A percentile compares a stretch with the other conserved stretches of the same genome.
These are phyloP conservation scores for Malurus leucopterus DNA, from an alignment of 2,797 vertebrate genomes.

Conservation along the genomic window DNA sequence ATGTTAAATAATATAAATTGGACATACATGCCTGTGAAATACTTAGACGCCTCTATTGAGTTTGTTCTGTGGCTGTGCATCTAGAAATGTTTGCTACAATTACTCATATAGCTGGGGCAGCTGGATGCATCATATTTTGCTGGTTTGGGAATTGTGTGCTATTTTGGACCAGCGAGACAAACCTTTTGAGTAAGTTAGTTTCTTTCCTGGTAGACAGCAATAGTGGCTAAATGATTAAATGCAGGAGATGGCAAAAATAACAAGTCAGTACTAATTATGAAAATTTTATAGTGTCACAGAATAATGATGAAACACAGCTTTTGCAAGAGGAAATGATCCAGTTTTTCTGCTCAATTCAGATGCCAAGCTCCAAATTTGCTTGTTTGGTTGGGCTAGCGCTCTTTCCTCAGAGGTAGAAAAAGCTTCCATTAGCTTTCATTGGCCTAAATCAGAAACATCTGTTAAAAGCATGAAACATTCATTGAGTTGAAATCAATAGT, in stretches of 20 bases:
- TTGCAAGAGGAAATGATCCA: constrained; percentile 3
- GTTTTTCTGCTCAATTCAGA: neutral
- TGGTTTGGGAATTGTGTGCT: neutral
- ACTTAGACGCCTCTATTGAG: neutral
- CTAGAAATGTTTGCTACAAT: constrained; percentile 18
- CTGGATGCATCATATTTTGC: neutral
- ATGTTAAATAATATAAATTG: constrained; percentile 19
- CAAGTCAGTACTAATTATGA: constrained; percentile 9
- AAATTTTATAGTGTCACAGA: neutral
- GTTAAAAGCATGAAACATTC: neutral
- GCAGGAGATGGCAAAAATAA: constrained; percentile 10
- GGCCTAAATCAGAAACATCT: constrained; percentile 45
- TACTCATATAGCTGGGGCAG: neutral
- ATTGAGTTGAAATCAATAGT: neutral
- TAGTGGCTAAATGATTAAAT: neutral
- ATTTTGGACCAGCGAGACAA: neutral
- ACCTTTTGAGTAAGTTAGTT: neutral
- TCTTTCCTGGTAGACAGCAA: neutral
- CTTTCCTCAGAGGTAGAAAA: neutral
- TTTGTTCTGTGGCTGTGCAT: neutral
- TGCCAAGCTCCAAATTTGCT: neutral
- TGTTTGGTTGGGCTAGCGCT: neutral
- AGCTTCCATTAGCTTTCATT: constrained; percentile 31
- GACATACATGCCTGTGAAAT: neutral
- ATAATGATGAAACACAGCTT: constrained; percentile 11